A percentile compares a stretch with the other conserved stretches of the same genome.
phyloP scores from a whole-genome alignment of 2,888 invertebrate genomes.

The Drosophila eohydei region DNA sequence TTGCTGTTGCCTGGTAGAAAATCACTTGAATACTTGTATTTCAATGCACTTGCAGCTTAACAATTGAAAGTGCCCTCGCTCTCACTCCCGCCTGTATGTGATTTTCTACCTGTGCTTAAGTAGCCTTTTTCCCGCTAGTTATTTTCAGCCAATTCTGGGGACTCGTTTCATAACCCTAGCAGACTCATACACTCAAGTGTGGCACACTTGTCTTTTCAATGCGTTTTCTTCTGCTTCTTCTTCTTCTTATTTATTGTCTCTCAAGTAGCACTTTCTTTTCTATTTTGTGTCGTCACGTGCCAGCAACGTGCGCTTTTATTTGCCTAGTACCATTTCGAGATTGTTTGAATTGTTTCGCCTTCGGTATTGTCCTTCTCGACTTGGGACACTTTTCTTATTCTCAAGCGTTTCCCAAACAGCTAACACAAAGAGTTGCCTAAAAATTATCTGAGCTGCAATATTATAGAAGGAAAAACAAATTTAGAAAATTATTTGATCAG shows the following conservation, averaged over 20 bases:
- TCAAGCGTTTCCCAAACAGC: constrained; percentile 23
- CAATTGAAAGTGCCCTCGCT: constrained; percentile 6
- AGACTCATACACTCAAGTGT: background rate
- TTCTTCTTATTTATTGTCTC: constrained; percentile 15
- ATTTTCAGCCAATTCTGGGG: constrained; percentile 4
- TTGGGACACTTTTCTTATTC: constrained; percentile 14
- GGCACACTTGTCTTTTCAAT: constrained; percentile 50
- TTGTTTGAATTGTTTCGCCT: constrained; percentile 64
- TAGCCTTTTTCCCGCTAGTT: constrained; percentile 3
- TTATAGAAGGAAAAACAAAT: constrained; percentile 7
- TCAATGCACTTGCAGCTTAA: constrained; percentile 8
- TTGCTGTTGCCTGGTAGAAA: background rate
- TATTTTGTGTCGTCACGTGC: constrained; percentile 64
- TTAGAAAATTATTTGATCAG: background rate
- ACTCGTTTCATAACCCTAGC: constrained; percentile 14
- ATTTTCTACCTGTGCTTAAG: constrained; percentile 17
- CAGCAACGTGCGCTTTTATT: constrained; percentile 51
- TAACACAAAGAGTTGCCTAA: background rate
- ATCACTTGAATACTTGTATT: constrained; percentile 38
- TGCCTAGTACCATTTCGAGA: constrained; percentile 65
- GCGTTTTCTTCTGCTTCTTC: constrained; percentile 10
- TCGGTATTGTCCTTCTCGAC: constrained; percentile 38
- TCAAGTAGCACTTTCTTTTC: constrained; percentile 21
- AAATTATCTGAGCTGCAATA: constrained; percentile 12
- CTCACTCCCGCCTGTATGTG: background rate